Evolutionary conservation across 1,140 invertebrate genomes (phyloP), one percentile per base, ranked within the genome.

Genomic region (Phenacoccus solenopsis): DNA sequence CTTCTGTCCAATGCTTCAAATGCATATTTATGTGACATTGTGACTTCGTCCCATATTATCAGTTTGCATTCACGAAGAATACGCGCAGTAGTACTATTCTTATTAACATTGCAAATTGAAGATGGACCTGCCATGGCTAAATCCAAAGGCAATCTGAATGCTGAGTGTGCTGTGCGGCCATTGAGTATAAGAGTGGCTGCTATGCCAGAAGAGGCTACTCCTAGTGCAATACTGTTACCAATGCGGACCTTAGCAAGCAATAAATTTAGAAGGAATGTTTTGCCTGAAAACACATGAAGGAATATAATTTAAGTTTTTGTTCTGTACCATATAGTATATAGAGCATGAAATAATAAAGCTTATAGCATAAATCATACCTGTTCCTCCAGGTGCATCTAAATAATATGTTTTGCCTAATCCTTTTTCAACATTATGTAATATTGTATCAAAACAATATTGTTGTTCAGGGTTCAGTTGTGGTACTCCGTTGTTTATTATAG

Each of bases 131-230:
- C 49, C 16, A 1, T 56, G 38, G 74, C 68, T 12, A 81, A 27
- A 64, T 75, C 75, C 21, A 78, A 71, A 68, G 79, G 77, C 21
- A 82, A 71, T 75, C 82, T 82, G 24, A 85, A 80, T 67, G 77
- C 75, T 7, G 78, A 82, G 78, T 84, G 81, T 61, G 78, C 79
- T 35, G 81, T 85, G 75, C 78, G 71, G 20, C 82, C 83, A 73
- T 78, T 77, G 70, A 76, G 69, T 30, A 83, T 74, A 1, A 82
- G 73, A 49, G 78, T 81, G 28, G 80, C 77, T 21, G 78, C 79
- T 38, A 82, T 80, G n/a, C 79, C 78, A n/a, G 78, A 78, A 16
- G 76, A 80, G 28, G 81, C 80, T 13, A 79, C 72, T 21, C 77
- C 76, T 28, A 80, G 27, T 56, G 76, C 76, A 69, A 77, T 75